Evolutionary conservation across 1,140 invertebrate species (phyloP).

Genomic region (Conus betulinus): DNA sequence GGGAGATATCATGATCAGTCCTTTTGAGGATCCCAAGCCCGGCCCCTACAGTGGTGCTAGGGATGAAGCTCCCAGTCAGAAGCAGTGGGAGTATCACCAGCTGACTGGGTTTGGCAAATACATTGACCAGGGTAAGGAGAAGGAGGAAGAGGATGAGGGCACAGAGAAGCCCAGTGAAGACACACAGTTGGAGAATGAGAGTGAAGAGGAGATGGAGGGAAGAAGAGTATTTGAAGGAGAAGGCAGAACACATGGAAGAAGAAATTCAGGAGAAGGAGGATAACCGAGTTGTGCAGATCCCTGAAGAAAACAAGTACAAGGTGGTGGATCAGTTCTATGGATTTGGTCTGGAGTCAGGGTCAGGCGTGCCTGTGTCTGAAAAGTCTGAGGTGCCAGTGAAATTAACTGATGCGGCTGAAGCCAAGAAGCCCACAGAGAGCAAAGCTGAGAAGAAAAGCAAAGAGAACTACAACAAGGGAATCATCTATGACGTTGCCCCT

Average conservation of each 20-base stretch:
- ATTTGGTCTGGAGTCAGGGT: constrained; percentile 15
- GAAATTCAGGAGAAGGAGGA: constrained; percentile 44
- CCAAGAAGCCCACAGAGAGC: neutral
- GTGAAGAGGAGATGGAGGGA: constrained; percentile 28
- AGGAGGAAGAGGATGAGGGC: constrained; percentile 16
- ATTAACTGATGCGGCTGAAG: constrained; percentile 21
- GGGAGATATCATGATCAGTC: constrained; percentile 27
- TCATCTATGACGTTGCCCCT: constrained; percentile 30
- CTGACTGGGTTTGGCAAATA: constrained; percentile 33
- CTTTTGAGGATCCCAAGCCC: constrained; percentile 34
- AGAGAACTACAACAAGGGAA: constrained; percentile 37
- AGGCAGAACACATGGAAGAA: constrained; percentile 29
- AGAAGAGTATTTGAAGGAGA: constrained; percentile 39
- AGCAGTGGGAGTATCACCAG: constrained; percentile 14
- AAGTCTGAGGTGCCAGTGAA: constrained; percentile 33
- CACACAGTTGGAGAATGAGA: neutral
- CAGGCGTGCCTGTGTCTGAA: constrained; percentile 25
- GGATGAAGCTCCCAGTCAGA: constrained; percentile 15
- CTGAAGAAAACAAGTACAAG: constrained; percentile 33
- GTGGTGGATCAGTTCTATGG: constrained; percentile 29
- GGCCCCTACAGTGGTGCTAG: neutral
- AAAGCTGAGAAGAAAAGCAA: constrained; percentile 2
- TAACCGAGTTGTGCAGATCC: constrained; percentile 28
- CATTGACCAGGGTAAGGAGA: constrained; percentile 31
- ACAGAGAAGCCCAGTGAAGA: neutral